Conservation (phyloP, 1,140 invertebrate genomes). For the Hylyphantes graminicola region DNA sequence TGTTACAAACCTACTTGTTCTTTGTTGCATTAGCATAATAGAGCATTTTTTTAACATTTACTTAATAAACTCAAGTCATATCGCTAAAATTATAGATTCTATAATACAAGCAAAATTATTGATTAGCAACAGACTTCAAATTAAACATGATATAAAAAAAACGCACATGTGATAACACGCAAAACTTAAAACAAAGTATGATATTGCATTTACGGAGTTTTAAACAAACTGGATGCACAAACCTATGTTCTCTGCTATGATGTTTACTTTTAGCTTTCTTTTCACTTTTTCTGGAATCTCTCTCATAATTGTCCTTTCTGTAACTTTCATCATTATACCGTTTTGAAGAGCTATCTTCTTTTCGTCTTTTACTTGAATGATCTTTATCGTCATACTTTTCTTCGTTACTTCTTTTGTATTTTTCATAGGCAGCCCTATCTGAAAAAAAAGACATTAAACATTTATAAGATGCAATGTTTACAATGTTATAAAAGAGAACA, state of each 20-base stretch:
- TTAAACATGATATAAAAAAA: too few species aligned
- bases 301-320: background rate
- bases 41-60: too few species aligned
- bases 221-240: background rate
- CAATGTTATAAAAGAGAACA: background rate
- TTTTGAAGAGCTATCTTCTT: slow-evolving; percentile 15
- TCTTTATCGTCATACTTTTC: slow-evolving; percentile 37
- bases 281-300: slow-evolving; percentile 4
- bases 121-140: too few species aligned
- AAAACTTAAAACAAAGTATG: too few species aligned
- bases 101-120: too few species aligned
- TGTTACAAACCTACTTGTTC: too few species aligned
- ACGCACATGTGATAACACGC: too few species aligned
- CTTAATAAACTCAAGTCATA: too few species aligned
- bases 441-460: slow-evolving; percentile 13
- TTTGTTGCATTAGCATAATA: too few species aligned
- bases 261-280: slow-evolving; percentile 4
- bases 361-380: slow-evolving; percentile 4
- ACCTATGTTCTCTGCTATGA: slow-evolving; percentile 42
- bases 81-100: too few species aligned
- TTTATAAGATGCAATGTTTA: too few species aligned
- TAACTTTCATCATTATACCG: background rate
- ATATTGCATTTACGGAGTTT: background rate
- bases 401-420: slow-evolving; percentile 60
- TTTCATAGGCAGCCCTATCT: slow-evolving; percentile 57